Percentiles rank a stretch among this genome's conserved stretches.
Conservation (phyloP, 2,113 vertebrate species). For the Tor tambroides region DNA sequence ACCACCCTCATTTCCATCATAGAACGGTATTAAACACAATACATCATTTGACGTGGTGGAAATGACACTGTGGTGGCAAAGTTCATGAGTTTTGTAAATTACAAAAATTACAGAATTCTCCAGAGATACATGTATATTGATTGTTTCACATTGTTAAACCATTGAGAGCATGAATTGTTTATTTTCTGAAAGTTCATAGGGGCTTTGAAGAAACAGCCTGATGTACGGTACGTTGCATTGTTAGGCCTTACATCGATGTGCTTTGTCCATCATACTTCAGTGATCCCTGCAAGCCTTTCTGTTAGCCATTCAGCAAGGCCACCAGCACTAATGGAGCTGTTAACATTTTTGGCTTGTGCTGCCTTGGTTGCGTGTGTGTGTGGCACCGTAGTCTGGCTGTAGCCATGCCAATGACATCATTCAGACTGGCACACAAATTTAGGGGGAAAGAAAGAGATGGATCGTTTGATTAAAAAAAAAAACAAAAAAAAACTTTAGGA, state of each 20-base stretch:
- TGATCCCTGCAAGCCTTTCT: no score
- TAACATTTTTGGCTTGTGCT: background rate
- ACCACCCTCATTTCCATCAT: background rate
- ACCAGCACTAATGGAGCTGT: constrained; percentile 1
- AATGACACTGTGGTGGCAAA: background rate
- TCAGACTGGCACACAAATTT: constrained; percentile 43
- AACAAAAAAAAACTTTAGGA: constrained; percentile 11
- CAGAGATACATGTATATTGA: background rate
- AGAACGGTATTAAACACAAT: background rate
- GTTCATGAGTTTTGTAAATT: background rate
- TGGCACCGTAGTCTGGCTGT: background rate
- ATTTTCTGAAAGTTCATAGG: background rate
- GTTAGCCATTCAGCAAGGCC: background rate
- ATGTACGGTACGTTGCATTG: background rate
- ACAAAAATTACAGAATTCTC: background rate
- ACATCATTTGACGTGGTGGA: background rate
- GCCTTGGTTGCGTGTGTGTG: background rate
- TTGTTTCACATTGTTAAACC: background rate
- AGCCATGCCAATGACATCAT: constrained; percentile 38
- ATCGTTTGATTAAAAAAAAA: background rate
- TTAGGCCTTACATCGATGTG: background rate
- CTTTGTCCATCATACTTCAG: background rate
- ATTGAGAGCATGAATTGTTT: background rate
- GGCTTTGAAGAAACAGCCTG: background rate
- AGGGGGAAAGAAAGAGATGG: background rate